A percentile compares a stretch with the other conserved stretches of the same genome.
phyloP scores from a whole-genome alignment of 2,113 vertebrate genomes.

The Indri indri region DNA sequence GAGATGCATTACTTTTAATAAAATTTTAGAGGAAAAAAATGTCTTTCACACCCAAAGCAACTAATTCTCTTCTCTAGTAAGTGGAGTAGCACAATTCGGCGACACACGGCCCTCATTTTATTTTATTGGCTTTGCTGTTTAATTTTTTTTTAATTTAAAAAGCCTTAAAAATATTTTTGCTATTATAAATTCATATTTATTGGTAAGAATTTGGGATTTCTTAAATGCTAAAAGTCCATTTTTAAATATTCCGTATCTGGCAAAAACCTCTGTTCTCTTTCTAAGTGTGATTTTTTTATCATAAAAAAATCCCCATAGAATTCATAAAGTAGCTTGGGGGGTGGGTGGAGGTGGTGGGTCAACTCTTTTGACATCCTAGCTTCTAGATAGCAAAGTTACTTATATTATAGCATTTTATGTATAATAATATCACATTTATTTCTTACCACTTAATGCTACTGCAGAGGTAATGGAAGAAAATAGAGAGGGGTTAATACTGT shows the following conservation, averaged over 20 bases:
- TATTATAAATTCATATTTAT: conserved; percentile 42
- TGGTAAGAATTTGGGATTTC: not conserved
- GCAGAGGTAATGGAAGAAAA: not conserved
- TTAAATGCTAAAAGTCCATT: conserved; percentile 34
- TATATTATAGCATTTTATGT: not conserved
- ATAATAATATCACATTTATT: not conserved
- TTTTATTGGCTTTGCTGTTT: not conserved
- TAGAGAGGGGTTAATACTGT: not conserved
- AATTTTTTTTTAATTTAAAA: not conserved
- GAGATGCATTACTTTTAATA: not conserved
- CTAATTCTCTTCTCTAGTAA: not conserved
- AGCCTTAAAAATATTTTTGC: not conserved
- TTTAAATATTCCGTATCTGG: not conserved
- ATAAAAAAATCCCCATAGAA: not conserved
- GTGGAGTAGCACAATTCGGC: not conserved
- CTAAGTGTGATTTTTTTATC: conserved; percentile 16
- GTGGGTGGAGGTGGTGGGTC: no score
- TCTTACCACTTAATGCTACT: not conserved
- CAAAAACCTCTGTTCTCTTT: not conserved
- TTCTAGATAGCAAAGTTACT: not conserved
- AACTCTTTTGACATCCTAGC: not conserved
- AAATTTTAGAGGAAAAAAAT: not conserved
- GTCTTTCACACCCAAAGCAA: conserved; percentile 3
- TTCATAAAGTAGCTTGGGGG: not conserved
- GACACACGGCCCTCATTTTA: not conserved